Evolutionary conservation across 1,140 invertebrate species (phyloP).

Genomic region (Geopemphigus sp.): DNA sequence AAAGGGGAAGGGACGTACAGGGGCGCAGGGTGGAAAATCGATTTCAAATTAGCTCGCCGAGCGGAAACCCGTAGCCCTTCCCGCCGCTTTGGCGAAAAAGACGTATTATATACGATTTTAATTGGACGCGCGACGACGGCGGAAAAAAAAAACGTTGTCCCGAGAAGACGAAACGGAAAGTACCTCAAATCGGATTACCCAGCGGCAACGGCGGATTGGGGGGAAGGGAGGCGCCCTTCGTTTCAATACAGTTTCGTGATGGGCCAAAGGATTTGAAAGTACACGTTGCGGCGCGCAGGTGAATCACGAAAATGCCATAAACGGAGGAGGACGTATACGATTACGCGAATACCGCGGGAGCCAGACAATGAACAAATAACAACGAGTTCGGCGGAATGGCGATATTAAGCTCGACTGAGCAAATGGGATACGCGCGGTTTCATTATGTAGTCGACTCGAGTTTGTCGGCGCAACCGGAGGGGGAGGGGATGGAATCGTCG

Average conservation of each 20-base stretch:
- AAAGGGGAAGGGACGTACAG: background rate
- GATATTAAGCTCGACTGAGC: too few relatives aligned
- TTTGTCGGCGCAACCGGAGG: too few relatives aligned
- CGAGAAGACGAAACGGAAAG: background rate
- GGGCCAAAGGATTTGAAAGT: background rate
- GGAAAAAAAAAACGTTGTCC: background rate
- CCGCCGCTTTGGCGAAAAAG: background rate
- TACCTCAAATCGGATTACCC: conserved; percentile 14
- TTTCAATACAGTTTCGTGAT: background rate
- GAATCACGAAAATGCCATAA: background rate
- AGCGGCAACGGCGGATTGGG: too few relatives aligned
- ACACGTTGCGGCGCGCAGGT: background rate
- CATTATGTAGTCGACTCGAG: too few relatives aligned
- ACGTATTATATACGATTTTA: background rate
- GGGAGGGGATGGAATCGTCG: too few relatives aligned
- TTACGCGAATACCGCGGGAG: too few relatives aligned
- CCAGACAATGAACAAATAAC: too few relatives aligned
- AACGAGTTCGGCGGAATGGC: too few relatives aligned
- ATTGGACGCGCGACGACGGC: background rate
- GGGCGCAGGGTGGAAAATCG: background rate
- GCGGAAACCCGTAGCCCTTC: too few relatives aligned
- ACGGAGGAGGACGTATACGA: too few relatives aligned
- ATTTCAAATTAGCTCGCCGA: background rate
- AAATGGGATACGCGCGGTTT: too few relatives aligned
- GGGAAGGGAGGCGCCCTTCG: too few relatives aligned